These are phyloP conservation scores for Beris chalybata DNA, from an alignment of 2,888 invertebrate genomes.

Conservation along the genomic window DNA sequence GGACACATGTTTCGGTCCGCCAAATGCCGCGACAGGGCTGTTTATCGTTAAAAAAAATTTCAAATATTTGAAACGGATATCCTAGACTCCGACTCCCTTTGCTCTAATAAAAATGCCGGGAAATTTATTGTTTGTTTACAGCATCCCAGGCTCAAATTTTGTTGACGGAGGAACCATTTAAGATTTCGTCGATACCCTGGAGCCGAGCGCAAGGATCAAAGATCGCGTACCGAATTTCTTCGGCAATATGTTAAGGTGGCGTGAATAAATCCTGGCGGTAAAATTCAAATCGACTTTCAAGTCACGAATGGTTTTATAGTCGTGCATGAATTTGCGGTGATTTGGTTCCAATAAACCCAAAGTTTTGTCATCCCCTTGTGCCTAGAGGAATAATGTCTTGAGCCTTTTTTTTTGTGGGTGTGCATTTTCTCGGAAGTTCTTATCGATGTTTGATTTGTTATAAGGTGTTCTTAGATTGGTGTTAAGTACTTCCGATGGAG, in stretches of 20 bases:
- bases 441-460: too few species aligned
- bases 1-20: too few species aligned
- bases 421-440: too few species aligned
- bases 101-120: constrained; percentile 27
- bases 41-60: not conserved
- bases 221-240: constrained; percentile 20
- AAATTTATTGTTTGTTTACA: constrained; percentile 31
- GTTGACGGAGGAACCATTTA: constrained; percentile 1
- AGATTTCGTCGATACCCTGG: constrained; percentile 25
- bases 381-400: too few species aligned
- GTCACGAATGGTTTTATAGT: constrained; percentile 27
- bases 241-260: constrained; percentile 20
- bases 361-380: not conserved
- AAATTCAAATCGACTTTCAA: constrained; percentile 28
- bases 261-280: constrained; percentile 26
- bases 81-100: constrained; percentile 9
- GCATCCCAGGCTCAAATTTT: constrained; percentile 17
- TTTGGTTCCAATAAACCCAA: constrained; percentile 7
- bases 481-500: too few species aligned
- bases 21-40: too few species aligned
- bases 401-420: too few species aligned
- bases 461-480: too few species aligned
- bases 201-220: constrained; percentile 24
- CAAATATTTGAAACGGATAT: constrained; percentile 32
- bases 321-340: constrained; percentile 24